These are phyloP conservation scores for Myzus persicae DNA, from an alignment of 1,140 invertebrate genomes.

Conservation along the genomic window DNA sequence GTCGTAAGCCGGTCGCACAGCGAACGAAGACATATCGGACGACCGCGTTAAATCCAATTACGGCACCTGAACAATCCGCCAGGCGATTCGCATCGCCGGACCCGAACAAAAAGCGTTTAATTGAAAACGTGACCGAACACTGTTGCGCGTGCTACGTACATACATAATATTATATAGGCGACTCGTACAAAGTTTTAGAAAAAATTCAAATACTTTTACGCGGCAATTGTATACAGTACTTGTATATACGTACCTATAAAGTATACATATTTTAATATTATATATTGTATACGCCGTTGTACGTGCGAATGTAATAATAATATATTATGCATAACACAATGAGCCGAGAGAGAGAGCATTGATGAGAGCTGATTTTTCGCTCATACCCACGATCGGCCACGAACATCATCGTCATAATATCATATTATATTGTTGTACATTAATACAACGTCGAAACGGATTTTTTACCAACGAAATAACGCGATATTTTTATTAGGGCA, in stretches of 20 bases:
- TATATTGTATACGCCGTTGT: background rate
- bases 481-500: background rate
- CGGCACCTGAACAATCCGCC: background rate
- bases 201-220: background rate
- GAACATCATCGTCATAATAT: background rate
- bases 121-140: conserved; percentile 55
- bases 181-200: background rate
- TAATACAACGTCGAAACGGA: background rate
- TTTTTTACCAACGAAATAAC: background rate
- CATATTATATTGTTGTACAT: background rate
- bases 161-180: background rate
- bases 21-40: background rate
- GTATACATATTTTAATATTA: conserved; percentile 3
- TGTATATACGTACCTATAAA: background rate
- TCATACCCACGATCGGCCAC: background rate
- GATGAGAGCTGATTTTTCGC: background rate
- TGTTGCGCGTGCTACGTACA: background rate
- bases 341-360: background rate
- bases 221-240: background rate
- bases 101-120: conserved; percentile 49
- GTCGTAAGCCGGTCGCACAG: background rate
- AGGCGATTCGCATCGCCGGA: conserved; percentile 38
- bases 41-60: conserved; percentile 43
- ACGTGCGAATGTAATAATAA: conserved; percentile 6
- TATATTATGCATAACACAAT: background rate